A percentile compares a stretch with the other conserved stretches of the same genome.
Conservation (phyloP, 2,888 invertebrate species). For the Cephus pulcher region DNA sequence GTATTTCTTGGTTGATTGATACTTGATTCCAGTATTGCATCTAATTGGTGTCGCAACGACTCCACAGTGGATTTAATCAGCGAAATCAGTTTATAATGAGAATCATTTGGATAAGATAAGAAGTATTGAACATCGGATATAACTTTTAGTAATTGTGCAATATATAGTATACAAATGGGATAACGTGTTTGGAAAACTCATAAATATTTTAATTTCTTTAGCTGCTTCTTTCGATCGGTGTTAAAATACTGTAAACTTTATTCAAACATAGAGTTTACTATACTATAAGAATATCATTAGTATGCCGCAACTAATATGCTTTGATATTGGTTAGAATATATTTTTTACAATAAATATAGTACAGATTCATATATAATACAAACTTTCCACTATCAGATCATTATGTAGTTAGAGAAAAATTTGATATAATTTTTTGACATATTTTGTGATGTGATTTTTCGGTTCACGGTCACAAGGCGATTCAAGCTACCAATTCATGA, state of each 20-base stretch:
- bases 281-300: not conserved
- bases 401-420: not conserved
- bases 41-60: not conserved
- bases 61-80: slow-evolving; percentile 1
- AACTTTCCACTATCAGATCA: not conserved
- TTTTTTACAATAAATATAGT: not conserved
- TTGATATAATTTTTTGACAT: not conserved
- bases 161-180: slow-evolving; percentile 9
- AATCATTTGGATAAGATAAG: slow-evolving; percentile 28
- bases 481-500: too few species aligned
- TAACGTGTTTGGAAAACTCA: not conserved
- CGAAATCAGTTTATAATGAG: slow-evolving; percentile 41
- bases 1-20: not conserved
- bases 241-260: not conserved
- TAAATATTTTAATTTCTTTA: not conserved
- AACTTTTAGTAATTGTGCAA: slow-evolving; percentile 18
- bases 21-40: not conserved
- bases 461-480: too few species aligned
- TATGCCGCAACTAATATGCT: not conserved
- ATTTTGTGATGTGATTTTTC: too few species aligned
- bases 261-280: not conserved
- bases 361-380: not conserved
- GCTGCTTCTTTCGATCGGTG: not conserved
- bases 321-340: not conserved
- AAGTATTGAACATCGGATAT: slow-evolving; percentile 20